Evolutionary conservation across 2,113 vertebrate genomes (phyloP).

Genomic region (Girardinichthys multiradiatus): DNA sequence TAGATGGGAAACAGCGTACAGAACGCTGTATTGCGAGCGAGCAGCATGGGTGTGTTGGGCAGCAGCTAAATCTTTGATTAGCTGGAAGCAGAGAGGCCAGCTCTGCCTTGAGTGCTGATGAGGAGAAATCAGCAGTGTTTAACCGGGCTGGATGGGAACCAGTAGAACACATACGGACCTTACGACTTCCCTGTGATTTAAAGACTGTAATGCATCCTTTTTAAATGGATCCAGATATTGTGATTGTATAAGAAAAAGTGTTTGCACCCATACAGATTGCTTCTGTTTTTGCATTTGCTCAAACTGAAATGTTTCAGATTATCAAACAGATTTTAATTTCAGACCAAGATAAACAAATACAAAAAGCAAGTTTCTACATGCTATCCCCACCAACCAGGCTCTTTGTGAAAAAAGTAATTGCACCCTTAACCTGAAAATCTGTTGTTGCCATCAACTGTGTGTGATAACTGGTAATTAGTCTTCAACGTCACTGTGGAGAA

Average conservation of each 20-base stretch:
- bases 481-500: no score
- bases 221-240: background rate
- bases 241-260: background rate
- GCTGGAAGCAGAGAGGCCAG: background rate
- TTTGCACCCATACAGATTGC: background rate
- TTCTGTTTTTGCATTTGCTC: background rate
- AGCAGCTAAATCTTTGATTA: constrained; percentile 14
- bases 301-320: no score
- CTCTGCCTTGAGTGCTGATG: constrained; percentile 20
- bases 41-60: background rate
- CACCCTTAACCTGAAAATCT: background rate
- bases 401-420: no score
- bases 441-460: no score
- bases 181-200: background rate
- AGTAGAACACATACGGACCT: background rate
- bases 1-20: no score
- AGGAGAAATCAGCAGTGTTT: background rate
- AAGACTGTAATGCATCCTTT: background rate
- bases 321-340: no score
- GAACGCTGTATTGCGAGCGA: background rate
- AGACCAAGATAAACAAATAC: no score
- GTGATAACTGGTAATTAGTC: no score
- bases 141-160: background rate
- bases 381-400: no score
- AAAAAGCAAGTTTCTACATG: no score